Percentiles rank a stretch among this genome's conserved stretches.
Conservation (phyloP, 1,140 invertebrate genomes). For the Campoletis sonorensis region DNA sequence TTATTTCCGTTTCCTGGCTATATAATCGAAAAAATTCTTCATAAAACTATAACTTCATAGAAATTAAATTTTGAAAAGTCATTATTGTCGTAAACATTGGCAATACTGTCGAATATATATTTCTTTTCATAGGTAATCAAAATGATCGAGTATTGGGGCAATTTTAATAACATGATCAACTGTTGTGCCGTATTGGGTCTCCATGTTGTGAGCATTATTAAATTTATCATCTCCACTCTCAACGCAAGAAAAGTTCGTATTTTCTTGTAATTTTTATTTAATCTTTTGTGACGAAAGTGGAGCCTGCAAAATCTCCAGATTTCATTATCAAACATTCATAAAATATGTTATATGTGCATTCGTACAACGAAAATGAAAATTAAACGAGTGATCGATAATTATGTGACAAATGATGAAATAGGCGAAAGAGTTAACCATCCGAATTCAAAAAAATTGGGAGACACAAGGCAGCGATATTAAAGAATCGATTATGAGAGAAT, state of each 20-base stretch:
- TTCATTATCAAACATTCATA: background rate
- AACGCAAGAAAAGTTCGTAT: constrained; percentile 14
- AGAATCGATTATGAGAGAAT: background rate
- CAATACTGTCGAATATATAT: background rate
- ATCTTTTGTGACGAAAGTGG: background rate
- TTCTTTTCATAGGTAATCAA: constrained; percentile 11
- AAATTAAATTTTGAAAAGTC: no score
- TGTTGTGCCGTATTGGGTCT: constrained; percentile 12
- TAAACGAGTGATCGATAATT: no score
- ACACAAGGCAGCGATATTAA: background rate
- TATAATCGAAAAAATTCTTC: background rate
- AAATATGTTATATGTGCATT: background rate
- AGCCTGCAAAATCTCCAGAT: background rate
- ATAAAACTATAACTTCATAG: no score
- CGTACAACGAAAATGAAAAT: no score
- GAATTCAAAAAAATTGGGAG: background rate
- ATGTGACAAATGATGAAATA: background rate
- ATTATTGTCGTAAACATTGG: background rate
- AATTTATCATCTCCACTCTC: constrained; percentile 13
- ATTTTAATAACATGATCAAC: constrained; percentile 1
- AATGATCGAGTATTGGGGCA: constrained; percentile 14
- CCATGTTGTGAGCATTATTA: background rate
- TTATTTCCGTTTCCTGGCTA: background rate
- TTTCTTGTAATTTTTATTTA: background rate
- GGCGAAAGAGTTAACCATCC: background rate